Conservation (phyloP, 2,888 invertebrate genomes). For the Cerceris ruficornis region DNA sequence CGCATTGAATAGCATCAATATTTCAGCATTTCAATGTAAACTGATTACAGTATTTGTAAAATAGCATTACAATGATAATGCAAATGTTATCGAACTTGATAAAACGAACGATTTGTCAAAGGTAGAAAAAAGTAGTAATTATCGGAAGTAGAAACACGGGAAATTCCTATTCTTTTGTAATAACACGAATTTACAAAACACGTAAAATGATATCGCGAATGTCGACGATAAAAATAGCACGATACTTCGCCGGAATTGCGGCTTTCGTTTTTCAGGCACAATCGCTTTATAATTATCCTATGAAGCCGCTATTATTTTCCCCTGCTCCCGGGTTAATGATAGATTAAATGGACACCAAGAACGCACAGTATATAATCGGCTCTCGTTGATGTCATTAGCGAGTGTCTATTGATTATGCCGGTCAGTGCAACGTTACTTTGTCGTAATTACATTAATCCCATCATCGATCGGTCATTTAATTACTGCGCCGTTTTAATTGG, state of each 20-base stretch:
- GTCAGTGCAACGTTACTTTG: slow-evolving; percentile 68
- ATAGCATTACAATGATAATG: too few species aligned
- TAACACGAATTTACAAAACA: too few species aligned
- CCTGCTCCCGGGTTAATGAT: slow-evolving; percentile 41
- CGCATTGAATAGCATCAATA: too few species aligned
- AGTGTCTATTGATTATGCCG: slow-evolving; percentile 71
- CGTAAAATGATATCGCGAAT: too few species aligned
- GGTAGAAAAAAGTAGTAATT: too few species aligned
- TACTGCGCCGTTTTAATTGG: slow-evolving; percentile 73
- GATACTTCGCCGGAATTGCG: not conserved
- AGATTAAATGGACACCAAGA: slow-evolving; percentile 52
- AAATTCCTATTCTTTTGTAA: too few species aligned
- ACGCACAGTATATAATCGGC: slow-evolving; percentile 63
- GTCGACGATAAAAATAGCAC: not conserved
- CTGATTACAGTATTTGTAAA: too few species aligned
- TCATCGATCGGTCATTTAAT: slow-evolving; percentile 73
- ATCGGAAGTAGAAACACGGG: too few species aligned
- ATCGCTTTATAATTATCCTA: slow-evolving; percentile 28
- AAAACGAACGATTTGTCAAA: too few species aligned
- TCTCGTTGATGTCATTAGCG: slow-evolving; percentile 68
- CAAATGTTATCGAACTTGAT: too few species aligned
- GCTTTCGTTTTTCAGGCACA: not conserved
- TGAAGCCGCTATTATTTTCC: slow-evolving; percentile 23
- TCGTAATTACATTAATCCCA: slow-evolving; percentile 73
- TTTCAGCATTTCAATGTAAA: too few species aligned